Evolutionary conservation across 2,888 invertebrate genomes (phyloP).

Genomic region (Luperina testacea): DNA sequence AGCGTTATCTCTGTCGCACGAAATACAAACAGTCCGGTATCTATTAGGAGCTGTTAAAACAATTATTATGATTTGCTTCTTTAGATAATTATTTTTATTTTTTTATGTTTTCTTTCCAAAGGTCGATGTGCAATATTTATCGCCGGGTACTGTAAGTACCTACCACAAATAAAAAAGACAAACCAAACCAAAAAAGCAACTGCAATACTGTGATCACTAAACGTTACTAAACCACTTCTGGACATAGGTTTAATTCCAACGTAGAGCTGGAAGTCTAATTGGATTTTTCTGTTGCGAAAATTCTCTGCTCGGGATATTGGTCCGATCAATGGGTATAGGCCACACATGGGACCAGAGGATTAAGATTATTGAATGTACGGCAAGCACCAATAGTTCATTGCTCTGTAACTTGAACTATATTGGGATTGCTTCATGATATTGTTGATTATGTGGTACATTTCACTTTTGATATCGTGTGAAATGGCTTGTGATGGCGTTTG

Average conservation of each 20-base stretch:
- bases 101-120: no score
- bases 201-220: constrained; percentile 19
- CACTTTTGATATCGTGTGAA: background rate
- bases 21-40: no score
- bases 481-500: background rate
- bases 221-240: constrained; percentile 21
- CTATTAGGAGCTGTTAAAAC: no score
- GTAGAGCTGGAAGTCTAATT: constrained; percentile 44
- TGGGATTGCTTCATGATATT: background rate
- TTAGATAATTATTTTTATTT: no score
- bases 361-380: constrained; percentile 41
- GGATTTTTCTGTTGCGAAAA: constrained; percentile 54
- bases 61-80: no score
- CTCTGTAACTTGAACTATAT: constrained; percentile 12
- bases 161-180: background rate
- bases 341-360: constrained; percentile 41
- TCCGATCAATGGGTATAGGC: constrained; percentile 30
- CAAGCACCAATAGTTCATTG: constrained; percentile 9
- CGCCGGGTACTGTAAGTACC: no score
- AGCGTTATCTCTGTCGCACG: no score
- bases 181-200: background rate
- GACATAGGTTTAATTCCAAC: constrained; percentile 40
- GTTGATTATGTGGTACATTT: background rate
- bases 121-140: no score
- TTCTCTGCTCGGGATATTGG: constrained; percentile 41